phyloP scores from a whole-genome alignment of 2,888 invertebrate species.

The Rhogogaster chlorosoma region DNA sequence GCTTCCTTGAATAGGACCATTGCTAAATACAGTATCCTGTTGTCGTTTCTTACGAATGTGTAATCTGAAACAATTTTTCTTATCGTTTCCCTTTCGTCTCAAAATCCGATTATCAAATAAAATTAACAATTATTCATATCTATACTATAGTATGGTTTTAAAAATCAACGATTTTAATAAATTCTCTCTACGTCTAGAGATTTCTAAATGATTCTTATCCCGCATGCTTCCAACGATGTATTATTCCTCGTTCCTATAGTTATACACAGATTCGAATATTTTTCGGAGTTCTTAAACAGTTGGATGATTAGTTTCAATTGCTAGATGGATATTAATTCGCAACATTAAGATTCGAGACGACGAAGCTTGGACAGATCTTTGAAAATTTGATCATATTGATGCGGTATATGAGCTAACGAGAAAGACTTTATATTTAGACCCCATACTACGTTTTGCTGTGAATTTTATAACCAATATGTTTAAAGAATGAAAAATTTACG shows the following conservation, averaged over 20 bases:
- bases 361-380: background rate
- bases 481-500: conserved; percentile 33
- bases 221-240: background rate
- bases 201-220: background rate
- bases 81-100: background rate
- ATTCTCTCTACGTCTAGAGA: background rate
- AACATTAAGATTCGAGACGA: background rate
- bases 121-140: background rate
- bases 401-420: background rate
- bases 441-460: conserved; percentile 7
- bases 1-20: background rate
- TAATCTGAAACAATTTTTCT: background rate
- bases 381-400: background rate
- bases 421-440: background rate
- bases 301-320: conserved; percentile 9
- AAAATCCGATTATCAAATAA: background rate
- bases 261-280: background rate
- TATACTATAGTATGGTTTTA: background rate
- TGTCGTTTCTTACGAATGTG: background rate
- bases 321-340: background rate
- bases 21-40: background rate
- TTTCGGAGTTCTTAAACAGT: background rate
- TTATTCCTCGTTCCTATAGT: background rate
- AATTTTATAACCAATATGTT: conserved; percentile 25
- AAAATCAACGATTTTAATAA: background rate